Conservation (phyloP, 2,888 invertebrate species). For the Lomographa bimaculata region DNA sequence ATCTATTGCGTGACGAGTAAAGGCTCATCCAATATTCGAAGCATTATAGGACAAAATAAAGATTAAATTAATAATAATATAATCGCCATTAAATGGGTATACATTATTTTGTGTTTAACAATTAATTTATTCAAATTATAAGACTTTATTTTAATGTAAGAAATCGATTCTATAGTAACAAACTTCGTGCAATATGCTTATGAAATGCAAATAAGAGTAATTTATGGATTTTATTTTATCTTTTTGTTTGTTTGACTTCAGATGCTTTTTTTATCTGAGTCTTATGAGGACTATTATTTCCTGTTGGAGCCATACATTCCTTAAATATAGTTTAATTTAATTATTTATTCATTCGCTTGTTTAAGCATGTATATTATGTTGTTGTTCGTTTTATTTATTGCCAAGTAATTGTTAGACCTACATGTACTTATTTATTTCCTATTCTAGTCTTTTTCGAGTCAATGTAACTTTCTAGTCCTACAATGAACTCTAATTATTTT, state of each 20-base stretch:
- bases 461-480: conserved; percentile 48
- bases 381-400: conserved; percentile 55
- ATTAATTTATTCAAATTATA: conserved; percentile 27
- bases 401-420: conserved; percentile 43
- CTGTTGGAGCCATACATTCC: conserved; percentile 50
- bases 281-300: conserved; percentile 20
- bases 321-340: conserved; percentile 40
- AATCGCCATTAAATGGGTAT: conserved; percentile 48
- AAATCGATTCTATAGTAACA: conserved; percentile 12
- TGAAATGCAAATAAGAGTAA: no score
- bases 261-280: conserved; percentile 13
- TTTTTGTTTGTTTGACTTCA: conserved; percentile 4
- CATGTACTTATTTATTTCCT: conserved; percentile 41
- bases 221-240: no score
- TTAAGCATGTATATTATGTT: conserved; percentile 28
- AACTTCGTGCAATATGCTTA: conserved; percentile 34
- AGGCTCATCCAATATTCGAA: no score
- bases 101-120: conserved; percentile 27
- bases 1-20: no score
- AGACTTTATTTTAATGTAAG: conserved; percentile 44
- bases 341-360: conserved; percentile 34
- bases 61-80: no score
- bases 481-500: conserved; percentile 8
- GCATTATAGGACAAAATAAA: no score
- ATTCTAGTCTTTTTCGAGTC: conserved; percentile 56